Evolutionary conservation across 2,113 vertebrate genomes (phyloP).

Genomic region (Paramormyrops kingsleyae): DNA sequence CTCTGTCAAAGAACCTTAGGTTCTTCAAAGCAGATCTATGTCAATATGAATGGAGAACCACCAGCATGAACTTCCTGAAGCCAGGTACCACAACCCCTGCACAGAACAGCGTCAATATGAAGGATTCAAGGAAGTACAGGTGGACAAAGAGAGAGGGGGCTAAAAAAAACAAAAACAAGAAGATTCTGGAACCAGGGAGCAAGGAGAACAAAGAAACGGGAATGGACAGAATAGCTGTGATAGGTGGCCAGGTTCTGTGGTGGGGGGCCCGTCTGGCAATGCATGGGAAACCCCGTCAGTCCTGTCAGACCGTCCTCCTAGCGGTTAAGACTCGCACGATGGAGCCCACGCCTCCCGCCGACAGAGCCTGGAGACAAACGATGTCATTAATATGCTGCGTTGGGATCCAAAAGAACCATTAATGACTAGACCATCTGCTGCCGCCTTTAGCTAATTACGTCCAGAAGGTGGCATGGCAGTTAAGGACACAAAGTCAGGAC

Average conservation of each 20-base stretch:
- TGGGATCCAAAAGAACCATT: background rate
- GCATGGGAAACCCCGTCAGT: background rate
- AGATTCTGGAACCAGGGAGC: background rate
- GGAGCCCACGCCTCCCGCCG: constrained; percentile 73
- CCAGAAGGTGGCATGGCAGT: background rate
- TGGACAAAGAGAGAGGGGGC: background rate
- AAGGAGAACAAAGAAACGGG: background rate
- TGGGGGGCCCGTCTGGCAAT: background rate
- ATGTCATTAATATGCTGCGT: background rate
- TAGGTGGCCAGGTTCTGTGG: background rate
- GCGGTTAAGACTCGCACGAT: constrained; percentile 75
- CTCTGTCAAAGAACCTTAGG: background rate
- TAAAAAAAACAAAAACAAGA: background rate
- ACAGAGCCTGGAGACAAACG: constrained; percentile 58
- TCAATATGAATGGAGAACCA: background rate
- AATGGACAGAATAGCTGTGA: background rate
- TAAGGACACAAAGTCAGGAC: background rate
- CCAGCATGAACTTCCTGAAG: background rate
- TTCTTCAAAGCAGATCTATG: background rate
- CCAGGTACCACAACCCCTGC: background rate
- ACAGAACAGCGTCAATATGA: background rate
- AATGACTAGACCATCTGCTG: background rate
- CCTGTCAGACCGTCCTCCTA: constrained; percentile 68
- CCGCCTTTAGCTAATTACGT: background rate
- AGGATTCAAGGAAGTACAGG: background rate